Evolutionary conservation across 2,888 invertebrate species (phyloP), one percentile per base, ranked within the genome.

Genomic region (Tridacna crocea): DNA sequence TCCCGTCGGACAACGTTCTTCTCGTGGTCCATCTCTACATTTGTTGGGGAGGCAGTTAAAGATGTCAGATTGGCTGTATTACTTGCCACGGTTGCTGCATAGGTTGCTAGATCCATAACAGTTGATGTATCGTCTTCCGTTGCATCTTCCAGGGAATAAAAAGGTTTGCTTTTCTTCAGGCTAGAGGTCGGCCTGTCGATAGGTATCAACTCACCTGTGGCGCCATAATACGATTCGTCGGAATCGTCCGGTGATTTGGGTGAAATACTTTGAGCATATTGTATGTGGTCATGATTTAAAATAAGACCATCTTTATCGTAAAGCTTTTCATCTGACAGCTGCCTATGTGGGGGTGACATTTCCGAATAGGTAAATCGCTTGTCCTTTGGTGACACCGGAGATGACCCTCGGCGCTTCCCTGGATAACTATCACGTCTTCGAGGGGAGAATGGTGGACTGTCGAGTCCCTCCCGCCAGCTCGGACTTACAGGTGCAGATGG

Each of bases 31-130:
- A 81, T 60, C 17, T 88, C 86, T 15, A 92, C 77, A 61, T 91
- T 91, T 63, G 93, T 93, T 0, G 94, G 94, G 0, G 93, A 94
- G 24, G 93, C 92, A 51, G 92, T 93, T 90, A 94, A 90, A 74
- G 92, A 93, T 24, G 94, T 94, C 58, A 94, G 80, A 68, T 91
- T 93, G 46, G 92, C 93, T 10, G 94, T 94, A 85, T 92, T 93
- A 87, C 92, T 94, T 3, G 94, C 94, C 22, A 94, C 92, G 10
- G 94, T 92, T 15, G 94, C 94, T 0, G 94, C 94, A 83, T 91
- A 94, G 0, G 93, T 92, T 24, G 94, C 94, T 47, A 94, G 81
- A 76, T 94, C 92, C 88, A 94, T 91, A 4, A 91, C 88, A 17
- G 91, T 91, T 4, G 90, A 83, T 4, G 91, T 89, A 76, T 91